phyloP scores from a whole-genome alignment of 1,140 invertebrate genomes.

The Ephestia elutella region DNA sequence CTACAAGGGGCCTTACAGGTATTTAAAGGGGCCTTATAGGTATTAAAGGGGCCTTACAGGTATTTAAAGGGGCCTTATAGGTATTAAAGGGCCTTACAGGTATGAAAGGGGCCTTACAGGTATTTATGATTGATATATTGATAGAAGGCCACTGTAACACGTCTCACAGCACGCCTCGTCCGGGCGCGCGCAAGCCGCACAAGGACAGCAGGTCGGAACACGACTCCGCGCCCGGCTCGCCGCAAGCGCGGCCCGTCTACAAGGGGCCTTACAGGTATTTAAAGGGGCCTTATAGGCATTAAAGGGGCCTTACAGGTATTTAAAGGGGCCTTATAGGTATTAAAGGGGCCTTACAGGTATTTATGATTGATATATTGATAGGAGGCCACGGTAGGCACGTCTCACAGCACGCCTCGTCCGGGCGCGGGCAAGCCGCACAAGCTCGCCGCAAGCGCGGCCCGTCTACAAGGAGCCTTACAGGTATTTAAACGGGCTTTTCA shows the following conservation, averaged over 20 bases:
- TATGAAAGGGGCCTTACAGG: too few species aligned
- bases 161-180: too few species aligned
- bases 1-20: constrained; percentile 51
- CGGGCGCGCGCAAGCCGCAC: constrained; percentile 7
- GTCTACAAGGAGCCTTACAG: too few species aligned
- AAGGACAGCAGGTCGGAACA: constrained; percentile 23
- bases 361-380: constrained; percentile 9
- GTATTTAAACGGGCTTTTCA: too few species aligned
- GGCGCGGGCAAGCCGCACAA: constrained; percentile 8
- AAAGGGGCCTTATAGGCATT: background rate
- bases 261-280: too few species aligned
- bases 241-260: constrained; percentile 25
- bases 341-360: background rate
- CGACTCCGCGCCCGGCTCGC: constrained; percentile 23
- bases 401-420: background rate
- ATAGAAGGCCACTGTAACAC: constrained; percentile 9
- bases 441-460: constrained; percentile 22
- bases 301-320: background rate
- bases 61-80: background rate
- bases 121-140: too few species aligned
- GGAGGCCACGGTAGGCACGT: background rate
- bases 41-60: background rate
- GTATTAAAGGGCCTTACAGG: background rate
- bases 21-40: background rate
- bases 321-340: background rate